Conservation (phyloP, 2,797 vertebrate genomes). For the Halcyon badia region DNA sequence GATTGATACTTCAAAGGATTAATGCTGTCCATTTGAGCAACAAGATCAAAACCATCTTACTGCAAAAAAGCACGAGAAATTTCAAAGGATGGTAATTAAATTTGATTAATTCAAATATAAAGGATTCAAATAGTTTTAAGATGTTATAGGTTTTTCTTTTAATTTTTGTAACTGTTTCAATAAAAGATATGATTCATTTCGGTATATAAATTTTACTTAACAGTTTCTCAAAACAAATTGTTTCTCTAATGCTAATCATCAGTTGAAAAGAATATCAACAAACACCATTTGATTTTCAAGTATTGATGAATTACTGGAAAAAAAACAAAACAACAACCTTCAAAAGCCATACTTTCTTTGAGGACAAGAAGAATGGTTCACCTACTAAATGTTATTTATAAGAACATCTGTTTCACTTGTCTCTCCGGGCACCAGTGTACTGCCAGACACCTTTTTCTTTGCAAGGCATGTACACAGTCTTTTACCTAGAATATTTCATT, state of each 20-base stretch:
- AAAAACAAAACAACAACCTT: neutral
- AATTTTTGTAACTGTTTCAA: neutral
- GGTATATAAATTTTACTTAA: neutral
- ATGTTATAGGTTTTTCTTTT: neutral
- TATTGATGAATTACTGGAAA: neutral
- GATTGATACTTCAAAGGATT: neutral
- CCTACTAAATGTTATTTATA: neutral
- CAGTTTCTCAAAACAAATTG: neutral
- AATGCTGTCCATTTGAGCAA: neutral
- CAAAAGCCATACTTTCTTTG: neutral
- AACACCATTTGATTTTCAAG: neutral
- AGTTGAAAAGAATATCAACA: neutral
- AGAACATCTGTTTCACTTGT: neutral
- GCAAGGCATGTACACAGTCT: rapidly evolving
- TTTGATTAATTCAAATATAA: neutral
- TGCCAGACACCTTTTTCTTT: neutral
- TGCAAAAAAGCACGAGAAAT: neutral
- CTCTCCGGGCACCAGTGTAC: neutral
- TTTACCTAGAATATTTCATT: neutral
- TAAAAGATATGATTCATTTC: rapidly evolving
- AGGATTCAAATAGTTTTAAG: neutral
- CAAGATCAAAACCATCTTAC: neutral
- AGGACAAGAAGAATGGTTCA: neutral
- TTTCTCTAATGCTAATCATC: neutral
- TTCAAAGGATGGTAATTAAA: neutral